Conservation (phyloP, 2,888 invertebrate species). For the Rhagonycha lutea region DNA sequence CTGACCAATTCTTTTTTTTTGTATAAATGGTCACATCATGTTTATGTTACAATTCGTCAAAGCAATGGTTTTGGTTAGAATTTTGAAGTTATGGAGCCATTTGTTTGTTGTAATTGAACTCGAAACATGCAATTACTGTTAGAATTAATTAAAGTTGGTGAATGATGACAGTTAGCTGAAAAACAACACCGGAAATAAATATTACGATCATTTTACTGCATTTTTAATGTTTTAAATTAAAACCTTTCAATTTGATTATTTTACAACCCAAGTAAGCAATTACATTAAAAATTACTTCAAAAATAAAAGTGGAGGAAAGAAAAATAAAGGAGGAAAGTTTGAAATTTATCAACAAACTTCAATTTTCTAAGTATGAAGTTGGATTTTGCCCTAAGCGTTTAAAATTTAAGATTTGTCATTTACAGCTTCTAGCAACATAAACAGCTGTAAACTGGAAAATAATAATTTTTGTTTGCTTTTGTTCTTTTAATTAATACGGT, state of each 20-base stretch:
- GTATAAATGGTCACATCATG: constrained; percentile 1
- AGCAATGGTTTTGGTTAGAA: not conserved
- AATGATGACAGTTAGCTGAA: not conserved
- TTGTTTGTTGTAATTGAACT: not conserved
- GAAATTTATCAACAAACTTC: not conserved
- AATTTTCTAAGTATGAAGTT: not conserved
- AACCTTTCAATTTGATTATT: not conserved
- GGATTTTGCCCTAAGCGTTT: not conserved
- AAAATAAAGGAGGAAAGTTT: not conserved
- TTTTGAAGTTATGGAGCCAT: not conserved
- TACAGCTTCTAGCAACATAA: not conserved
- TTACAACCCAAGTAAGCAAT: not conserved
- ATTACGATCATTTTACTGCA: not conserved
- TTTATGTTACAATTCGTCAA: constrained; percentile 3
- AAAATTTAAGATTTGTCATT: not conserved
- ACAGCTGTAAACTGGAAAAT: not conserved
- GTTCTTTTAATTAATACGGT: not conserved
- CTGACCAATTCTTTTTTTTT: constrained; percentile 35
- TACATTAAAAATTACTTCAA: not conserved
- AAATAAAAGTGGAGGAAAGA: not conserved
- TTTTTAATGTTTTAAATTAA: not conserved
- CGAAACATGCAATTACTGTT: not conserved
- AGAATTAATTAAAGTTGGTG: not conserved
- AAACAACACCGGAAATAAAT: not conserved
- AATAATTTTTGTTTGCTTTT: not conserved